Percentiles rank a stretch among this genome's conserved stretches.
Evolutionary conservation across 2,888 invertebrate species (phyloP).

Genomic region (Xestia xanthographa): DNA sequence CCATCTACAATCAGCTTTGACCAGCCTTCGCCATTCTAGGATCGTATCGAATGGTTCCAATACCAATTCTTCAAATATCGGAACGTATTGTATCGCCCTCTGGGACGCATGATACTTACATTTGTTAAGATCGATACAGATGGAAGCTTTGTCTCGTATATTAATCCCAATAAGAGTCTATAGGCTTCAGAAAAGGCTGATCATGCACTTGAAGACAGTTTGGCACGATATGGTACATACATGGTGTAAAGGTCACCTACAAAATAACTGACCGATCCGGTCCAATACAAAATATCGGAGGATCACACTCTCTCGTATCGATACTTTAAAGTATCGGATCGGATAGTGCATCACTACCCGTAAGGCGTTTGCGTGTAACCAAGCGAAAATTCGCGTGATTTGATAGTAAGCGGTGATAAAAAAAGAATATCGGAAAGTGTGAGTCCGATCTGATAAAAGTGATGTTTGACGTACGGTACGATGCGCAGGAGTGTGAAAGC

Average conservation of each 20-base stretch:
- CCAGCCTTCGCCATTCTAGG: too few relatives aligned
- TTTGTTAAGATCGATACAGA: neutral
- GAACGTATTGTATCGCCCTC: neutral
- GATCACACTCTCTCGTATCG: neutral
- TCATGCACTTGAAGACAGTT: neutral
- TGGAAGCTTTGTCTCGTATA: neutral
- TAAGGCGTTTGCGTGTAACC: conserved; percentile 54
- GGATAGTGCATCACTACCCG: neutral
- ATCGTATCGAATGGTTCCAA: neutral
- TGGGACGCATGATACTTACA: neutral
- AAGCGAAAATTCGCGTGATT: conserved; percentile 65
- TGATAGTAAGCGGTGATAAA: conserved; percentile 49
- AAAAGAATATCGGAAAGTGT: conserved; percentile 57
- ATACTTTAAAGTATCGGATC: neutral
- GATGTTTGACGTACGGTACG: conserved; percentile 30
- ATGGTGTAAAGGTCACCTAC: too few relatives aligned
- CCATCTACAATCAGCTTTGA: too few relatives aligned
- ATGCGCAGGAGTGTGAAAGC: conserved; percentile 34
- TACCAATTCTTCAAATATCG: neutral
- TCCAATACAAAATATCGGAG: too few relatives aligned
- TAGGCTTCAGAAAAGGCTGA: neutral
- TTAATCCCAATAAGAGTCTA: neutral
- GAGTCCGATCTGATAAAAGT: conserved; percentile 55
- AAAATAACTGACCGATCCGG: too few relatives aligned
- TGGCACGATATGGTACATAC: neutral